Evolutionary conservation across 2,797 vertebrate species (phyloP).

Genomic region (Microctenopoma stevenorrisi): DNA sequence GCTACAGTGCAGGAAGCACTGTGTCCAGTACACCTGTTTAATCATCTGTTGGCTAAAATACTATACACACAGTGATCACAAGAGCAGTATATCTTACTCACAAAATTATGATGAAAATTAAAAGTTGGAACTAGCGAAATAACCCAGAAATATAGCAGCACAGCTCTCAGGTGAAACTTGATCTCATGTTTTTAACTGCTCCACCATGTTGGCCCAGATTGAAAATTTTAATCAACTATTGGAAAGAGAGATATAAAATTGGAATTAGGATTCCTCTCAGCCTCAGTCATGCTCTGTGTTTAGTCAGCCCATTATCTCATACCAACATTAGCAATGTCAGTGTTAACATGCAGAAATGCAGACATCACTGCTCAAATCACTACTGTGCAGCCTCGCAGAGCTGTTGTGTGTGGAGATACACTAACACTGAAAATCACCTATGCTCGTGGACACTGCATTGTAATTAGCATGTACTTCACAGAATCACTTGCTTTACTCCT

Average conservation of each 20-base stretch:
- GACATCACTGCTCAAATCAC: neutral
- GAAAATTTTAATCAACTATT: no score
- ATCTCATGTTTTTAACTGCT: neutral
- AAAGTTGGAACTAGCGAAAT: neutral
- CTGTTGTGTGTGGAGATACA: neutral
- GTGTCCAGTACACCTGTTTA: neutral
- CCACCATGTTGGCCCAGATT: no score
- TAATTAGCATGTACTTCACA: neutral
- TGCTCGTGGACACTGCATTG: neutral
- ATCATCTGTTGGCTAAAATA: neutral
- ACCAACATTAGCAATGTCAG: neutral
- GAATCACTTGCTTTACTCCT: neutral
- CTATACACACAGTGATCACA: neutral
- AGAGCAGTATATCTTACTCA: neutral
- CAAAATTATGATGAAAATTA: neutral
- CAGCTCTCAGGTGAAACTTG: no score
- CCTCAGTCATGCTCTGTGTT: neutral
- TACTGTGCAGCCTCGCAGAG: neutral
- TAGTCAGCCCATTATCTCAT: neutral
- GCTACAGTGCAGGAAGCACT: neutral
- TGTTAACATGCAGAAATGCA: neutral
- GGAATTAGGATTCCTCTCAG: neutral
- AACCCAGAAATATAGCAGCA: neutral
- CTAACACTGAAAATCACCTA: neutral
- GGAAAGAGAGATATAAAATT: neutral